phyloP scores from a whole-genome alignment of 2,797 vertebrate species.

The Spinibarbus caldwelli region DNA sequence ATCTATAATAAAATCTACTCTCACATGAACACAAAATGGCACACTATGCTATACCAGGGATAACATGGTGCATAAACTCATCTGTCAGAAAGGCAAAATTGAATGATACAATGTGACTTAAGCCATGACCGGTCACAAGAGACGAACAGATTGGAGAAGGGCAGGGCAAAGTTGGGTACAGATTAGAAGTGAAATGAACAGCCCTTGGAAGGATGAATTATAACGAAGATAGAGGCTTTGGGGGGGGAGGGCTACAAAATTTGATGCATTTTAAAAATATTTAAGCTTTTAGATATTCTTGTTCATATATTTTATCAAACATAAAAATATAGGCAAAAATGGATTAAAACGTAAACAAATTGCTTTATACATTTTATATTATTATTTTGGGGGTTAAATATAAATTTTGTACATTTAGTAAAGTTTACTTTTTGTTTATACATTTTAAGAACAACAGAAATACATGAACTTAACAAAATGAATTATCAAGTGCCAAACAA shows the following conservation, averaged over 20 bases:
- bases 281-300: background rate
- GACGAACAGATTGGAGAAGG: conserved; percentile 52
- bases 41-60: background rate
- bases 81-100: conserved; percentile 47
- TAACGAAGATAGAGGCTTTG: conserved; percentile 40
- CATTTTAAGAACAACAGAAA: background rate
- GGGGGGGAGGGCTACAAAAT: background rate
- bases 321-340: background rate
- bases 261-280: background rate
- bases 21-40: conserved; percentile 8
- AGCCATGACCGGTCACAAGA: conserved; percentile 50
- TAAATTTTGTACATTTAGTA: background rate
- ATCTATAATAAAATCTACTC: background rate
- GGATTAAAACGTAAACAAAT: background rate
- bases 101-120: conserved; percentile 56
- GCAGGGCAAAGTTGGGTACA: conserved; percentile 53
- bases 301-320: background rate
- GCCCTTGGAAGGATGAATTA: conserved; percentile 42
- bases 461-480: background rate
- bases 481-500: background rate
- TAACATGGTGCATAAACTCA: conserved; percentile 49
- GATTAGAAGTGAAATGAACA: conserved; percentile 52
- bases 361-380: background rate
- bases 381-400: background rate
- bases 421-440: background rate